A percentile compares a stretch with the other conserved stretches of the same genome.
These are phyloP conservation scores for Heliangelus exortis DNA, from an alignment of 2,797 vertebrate species.

Conservation along the genomic window DNA sequence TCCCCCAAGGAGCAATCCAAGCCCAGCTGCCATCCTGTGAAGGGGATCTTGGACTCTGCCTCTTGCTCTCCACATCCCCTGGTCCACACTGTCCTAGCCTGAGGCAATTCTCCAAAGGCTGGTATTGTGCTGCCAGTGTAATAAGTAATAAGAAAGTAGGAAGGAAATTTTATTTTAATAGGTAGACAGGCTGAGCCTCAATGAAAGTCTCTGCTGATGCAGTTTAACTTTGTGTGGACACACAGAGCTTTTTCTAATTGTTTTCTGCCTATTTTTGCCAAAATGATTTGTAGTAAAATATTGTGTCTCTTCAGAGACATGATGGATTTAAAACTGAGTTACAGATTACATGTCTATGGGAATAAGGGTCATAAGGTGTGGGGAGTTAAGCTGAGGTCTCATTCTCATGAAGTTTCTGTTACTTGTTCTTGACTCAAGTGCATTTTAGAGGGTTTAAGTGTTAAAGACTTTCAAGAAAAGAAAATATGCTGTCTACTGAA, in stretches of 20 bases:
- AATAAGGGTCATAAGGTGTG: neutral
- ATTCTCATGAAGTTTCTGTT: conserved; percentile 13
- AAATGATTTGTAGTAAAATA: conserved; percentile 10
- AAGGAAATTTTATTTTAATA: neutral
- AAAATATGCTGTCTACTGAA: neutral
- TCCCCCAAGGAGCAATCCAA: neutral
- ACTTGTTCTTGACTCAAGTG: conserved; percentile 41
- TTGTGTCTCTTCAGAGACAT: neutral
- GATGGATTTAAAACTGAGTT: conserved; percentile 15
- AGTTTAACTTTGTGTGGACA: neutral
- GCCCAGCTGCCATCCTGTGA: neutral
- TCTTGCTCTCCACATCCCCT: neutral
- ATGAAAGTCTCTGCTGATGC: neutral
- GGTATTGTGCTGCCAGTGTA: neutral
- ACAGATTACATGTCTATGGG: neutral
- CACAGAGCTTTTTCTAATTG: neutral
- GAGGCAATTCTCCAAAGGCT: neutral
- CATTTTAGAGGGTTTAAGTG: conserved; percentile 43
- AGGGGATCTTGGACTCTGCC: neutral
- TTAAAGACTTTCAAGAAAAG: neutral
- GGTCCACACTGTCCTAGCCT: neutral
- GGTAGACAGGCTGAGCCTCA: neutral
- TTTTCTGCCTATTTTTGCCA: neutral
- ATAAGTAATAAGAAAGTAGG: neutral
- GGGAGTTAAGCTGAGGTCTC: conserved; percentile 12